Conservation (phyloP, 2,888 invertebrate genomes). For the Oscheius sp. region DNA sequence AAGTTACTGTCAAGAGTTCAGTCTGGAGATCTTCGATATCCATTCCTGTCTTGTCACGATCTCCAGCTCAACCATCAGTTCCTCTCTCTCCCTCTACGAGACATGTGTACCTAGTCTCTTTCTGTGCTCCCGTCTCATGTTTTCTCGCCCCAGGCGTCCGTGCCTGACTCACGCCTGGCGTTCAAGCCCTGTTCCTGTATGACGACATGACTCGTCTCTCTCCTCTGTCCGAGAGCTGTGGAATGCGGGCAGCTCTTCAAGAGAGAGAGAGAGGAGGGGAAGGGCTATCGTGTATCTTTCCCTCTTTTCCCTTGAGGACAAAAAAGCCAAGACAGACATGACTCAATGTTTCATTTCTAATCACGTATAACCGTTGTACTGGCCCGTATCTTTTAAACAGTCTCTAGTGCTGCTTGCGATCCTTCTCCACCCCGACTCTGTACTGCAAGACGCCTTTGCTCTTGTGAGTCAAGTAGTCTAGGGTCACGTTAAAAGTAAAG, state of each 20-base stretch:
- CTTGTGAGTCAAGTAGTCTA: constrained; percentile 69
- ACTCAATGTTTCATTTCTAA: neutral
- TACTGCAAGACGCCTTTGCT: constrained; percentile 70
- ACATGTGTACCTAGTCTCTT: constrained; percentile 7
- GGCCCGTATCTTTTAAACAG: neutral
- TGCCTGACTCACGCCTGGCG: neutral
- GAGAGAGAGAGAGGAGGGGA: neutral
- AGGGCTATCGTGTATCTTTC: constrained; percentile 12
- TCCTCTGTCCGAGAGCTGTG: neutral
- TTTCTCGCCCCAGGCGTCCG: neutral
- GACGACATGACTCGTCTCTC: constrained; percentile 1
- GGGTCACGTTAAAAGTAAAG: constrained; percentile 61
- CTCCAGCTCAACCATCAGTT: too few relatives aligned
- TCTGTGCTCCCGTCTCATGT: constrained; percentile 3
- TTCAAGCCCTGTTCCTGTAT: neutral
- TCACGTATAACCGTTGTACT: neutral
- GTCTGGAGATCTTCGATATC: too few relatives aligned
- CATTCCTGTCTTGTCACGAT: too few relatives aligned
- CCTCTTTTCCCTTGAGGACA: neutral
- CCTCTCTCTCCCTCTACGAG: constrained; percentile 1
- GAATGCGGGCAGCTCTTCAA: constrained; percentile 10
- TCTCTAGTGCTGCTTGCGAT: constrained; percentile 5
- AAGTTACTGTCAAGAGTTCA: too few relatives aligned
- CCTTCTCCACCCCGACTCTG: constrained; percentile 49
- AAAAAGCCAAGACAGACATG: too few relatives aligned